These are phyloP conservation scores for Boloria selene DNA, from an alignment of 2,888 invertebrate species.

Conservation along the genomic window DNA sequence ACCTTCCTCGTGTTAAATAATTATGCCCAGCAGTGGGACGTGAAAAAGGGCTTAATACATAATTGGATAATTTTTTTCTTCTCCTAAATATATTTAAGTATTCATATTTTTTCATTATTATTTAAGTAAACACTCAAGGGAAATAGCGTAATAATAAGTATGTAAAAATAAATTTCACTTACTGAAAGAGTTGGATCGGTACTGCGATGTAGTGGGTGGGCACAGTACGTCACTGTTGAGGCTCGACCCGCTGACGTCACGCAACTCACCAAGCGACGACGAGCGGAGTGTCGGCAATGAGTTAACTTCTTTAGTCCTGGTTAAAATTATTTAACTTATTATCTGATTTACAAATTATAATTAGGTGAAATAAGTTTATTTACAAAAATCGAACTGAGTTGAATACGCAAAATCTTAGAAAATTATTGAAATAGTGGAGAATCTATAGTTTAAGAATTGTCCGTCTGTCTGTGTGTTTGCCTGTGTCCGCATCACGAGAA, in stretches of 20 bases:
- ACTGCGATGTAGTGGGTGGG: slow-evolving; percentile 70
- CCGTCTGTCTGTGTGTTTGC: too few species aligned
- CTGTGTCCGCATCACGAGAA: too few species aligned
- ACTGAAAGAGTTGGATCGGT: slow-evolving; percentile 87
- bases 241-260: slow-evolving; percentile 72
- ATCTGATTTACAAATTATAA: not conserved
- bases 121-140: not conserved
- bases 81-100: too few species aligned
- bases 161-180: slow-evolving; percentile 57
- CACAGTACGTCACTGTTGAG: slow-evolving; percentile 64
- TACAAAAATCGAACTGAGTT: too few species aligned
- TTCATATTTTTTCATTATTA: not conserved
- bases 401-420: too few species aligned
- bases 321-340: slow-evolving; percentile 27
- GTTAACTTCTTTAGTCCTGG: slow-evolving; percentile 78
- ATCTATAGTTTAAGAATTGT: too few species aligned
- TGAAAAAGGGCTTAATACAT: too few species aligned
- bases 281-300: slow-evolving; percentile 74
- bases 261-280: slow-evolving; percentile 74
- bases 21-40: too few species aligned
- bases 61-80: too few species aligned
- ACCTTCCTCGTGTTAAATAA: too few species aligned
- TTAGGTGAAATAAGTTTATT: too few species aligned
- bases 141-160: not conserved
- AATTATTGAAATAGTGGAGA: too few species aligned